phyloP scores from a whole-genome alignment of 2,888 invertebrate species.

The Ectemnius lituratus region DNA sequence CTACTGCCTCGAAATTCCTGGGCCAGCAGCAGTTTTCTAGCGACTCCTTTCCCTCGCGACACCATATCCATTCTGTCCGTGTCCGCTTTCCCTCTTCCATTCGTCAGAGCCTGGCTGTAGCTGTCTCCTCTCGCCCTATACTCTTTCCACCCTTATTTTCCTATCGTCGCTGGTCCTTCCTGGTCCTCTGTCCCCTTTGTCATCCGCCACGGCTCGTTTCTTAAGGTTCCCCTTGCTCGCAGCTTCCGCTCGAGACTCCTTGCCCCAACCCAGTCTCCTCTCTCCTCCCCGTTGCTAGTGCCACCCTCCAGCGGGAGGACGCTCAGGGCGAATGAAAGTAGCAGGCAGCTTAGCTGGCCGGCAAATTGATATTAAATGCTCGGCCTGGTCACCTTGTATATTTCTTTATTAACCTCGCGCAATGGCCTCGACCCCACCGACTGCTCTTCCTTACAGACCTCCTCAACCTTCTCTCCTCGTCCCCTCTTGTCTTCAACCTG shows the following conservation, averaged over 20 bases:
- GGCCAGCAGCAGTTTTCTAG: conserved; percentile 44
- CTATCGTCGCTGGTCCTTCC: conserved; percentile 49
- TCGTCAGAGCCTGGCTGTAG: conserved; percentile 16
- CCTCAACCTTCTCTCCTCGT: conserved; percentile 29
- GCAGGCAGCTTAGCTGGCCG: conserved; percentile 56
- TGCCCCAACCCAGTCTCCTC: conserved; percentile 8
- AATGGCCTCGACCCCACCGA: conserved; percentile 47
- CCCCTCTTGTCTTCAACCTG: conserved; percentile 14
- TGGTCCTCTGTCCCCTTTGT: conserved; percentile 42
- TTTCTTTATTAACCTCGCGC: conserved; percentile 73
- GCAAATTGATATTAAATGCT: conserved; percentile 76
- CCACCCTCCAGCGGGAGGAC: conserved; percentile 39
- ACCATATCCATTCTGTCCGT: no score
- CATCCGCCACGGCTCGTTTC: conserved; percentile 43
- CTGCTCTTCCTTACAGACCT: conserved; percentile 52
- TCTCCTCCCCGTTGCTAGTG: conserved; percentile 48
- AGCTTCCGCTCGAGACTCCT: conserved; percentile 7
- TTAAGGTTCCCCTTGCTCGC: conserved; percentile 32
- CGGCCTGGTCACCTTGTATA: conserved; percentile 74
- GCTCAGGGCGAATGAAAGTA: no score
- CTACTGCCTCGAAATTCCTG: conserved; percentile 62
- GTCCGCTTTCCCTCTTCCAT: conserved; percentile 32
- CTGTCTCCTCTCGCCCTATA: conserved; percentile 9
- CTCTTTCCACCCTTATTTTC: conserved; percentile 48
- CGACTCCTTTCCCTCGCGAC: conserved; percentile 44